Percentiles rank a stretch among this genome's conserved stretches.
Conservation (phyloP, 2,888 invertebrate genomes). For the Buathra laborator region DNA sequence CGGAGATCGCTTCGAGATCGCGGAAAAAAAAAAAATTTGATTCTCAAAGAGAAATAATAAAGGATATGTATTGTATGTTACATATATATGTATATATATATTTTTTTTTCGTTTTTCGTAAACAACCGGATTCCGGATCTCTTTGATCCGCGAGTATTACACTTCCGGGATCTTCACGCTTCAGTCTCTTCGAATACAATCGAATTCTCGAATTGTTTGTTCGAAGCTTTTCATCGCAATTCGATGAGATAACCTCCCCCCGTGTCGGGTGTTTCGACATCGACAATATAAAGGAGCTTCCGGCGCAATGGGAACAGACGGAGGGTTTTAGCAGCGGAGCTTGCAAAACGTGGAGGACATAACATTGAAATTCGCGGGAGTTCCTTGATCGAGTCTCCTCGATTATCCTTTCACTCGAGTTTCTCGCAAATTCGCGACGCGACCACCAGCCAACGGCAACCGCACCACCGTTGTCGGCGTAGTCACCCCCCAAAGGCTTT, state of each 20-base stretch:
- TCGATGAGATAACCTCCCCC: neutral
- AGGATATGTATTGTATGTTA: neutral
- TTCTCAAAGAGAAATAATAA: slow-evolving; percentile 30
- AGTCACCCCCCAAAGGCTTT: neutral
- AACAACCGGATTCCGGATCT: neutral
- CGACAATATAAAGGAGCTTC: neutral
- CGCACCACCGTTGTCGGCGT: slow-evolving; percentile 2
- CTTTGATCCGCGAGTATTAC: neutral
- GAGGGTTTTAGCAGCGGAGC: neutral
- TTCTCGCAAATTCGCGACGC: neutral
- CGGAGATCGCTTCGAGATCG: slow-evolving; percentile 10
- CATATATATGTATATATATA: neutral
- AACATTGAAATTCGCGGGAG: neutral
- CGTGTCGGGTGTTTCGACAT: neutral
- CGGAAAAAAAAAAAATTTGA: slow-evolving; percentile 22
- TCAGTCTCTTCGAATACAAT: neutral
- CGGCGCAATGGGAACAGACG: neutral
- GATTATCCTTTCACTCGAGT: slow-evolving; percentile 12
- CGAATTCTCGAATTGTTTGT: neutral
- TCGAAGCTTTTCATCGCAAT: neutral
- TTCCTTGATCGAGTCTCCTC: neutral
- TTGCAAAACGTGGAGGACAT: neutral
- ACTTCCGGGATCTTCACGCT: neutral
- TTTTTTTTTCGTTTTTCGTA: neutral
- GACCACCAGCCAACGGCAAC: neutral